phyloP scores from a whole-genome alignment of 2,113 vertebrate species.

The Caracal caracal region DNA sequence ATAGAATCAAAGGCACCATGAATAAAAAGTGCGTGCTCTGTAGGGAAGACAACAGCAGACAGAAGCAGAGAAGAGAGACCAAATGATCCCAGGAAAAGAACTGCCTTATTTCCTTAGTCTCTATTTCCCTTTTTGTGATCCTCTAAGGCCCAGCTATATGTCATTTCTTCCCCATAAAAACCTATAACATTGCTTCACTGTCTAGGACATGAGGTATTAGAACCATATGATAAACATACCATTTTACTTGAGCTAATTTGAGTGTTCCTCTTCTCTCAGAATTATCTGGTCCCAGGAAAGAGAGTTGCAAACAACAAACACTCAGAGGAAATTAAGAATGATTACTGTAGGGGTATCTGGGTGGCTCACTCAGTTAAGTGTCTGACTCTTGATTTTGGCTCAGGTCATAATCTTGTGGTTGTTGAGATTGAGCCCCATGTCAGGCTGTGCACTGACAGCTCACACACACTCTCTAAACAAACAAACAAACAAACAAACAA shows the following conservation, averaged over 20 bases:
- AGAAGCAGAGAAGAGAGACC: neutral
- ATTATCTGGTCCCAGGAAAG: neutral
- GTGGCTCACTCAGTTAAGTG: neutral
- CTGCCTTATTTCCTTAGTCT: neutral
- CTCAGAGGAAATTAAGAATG: neutral
- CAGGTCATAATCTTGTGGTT: neutral
- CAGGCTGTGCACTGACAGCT: too few species aligned
- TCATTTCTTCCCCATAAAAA: slow-evolving; percentile 5
- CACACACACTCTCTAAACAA: too few species aligned
- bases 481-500: too few species aligned
- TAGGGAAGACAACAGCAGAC: neutral
- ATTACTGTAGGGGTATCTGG: neutral
- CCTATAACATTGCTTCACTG: neutral
- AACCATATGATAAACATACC: neutral
- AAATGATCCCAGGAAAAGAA: neutral
- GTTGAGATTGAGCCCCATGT: too few species aligned
- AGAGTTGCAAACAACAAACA: neutral
- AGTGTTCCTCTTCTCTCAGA: slow-evolving; percentile 8
- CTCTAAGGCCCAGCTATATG: neutral
- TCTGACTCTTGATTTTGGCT: neutral
- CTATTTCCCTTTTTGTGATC: neutral
- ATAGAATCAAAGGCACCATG: neutral
- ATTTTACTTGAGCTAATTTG: slow-evolving; percentile 22
- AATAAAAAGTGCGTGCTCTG: neutral
- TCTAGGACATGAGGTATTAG: neutral